phyloP scores from a whole-genome alignment of 2,888 invertebrate species.

The Cephalotes varians region DNA sequence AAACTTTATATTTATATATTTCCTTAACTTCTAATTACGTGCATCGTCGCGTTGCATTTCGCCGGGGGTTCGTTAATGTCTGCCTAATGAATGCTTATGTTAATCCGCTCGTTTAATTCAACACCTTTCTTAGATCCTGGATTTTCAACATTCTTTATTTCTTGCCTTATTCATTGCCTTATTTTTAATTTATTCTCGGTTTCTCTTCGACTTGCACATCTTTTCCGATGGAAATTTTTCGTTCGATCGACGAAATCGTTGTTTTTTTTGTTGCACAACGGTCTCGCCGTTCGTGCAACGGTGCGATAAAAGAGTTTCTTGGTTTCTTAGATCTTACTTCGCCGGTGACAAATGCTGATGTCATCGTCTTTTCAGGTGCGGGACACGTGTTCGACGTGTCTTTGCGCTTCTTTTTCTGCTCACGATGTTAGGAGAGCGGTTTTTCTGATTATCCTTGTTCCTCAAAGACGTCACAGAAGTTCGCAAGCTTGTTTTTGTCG shows the following conservation, averaged over 20 bases:
- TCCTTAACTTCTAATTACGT: neutral
- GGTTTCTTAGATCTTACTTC: conserved; percentile 23
- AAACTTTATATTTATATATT: neutral
- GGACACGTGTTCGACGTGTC: conserved; percentile 44
- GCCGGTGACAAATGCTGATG: conserved; percentile 67
- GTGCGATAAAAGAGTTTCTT: conserved; percentile 18
- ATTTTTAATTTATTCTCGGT: neutral
- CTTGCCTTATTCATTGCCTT: neutral
- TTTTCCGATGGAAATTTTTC: neutral
- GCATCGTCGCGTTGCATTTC: neutral
- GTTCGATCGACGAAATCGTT: neutral
- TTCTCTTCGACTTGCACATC: neutral
- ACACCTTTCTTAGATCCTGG: neutral
- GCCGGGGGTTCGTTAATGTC: neutral
- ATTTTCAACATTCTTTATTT: neutral
- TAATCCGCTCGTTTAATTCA: neutral
- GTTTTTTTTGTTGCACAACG: conserved; percentile 14
- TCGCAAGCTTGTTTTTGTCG: neutral
- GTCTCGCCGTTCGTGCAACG: no score
- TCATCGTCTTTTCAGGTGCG: conserved; percentile 69
- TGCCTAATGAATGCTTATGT: neutral
- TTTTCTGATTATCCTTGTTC: conserved; percentile 2
- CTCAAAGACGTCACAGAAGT: conserved; percentile 10
- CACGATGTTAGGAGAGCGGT: neutral
- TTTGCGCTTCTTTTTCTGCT: conserved; percentile 28